Evolutionary conservation across 2,113 vertebrate species (phyloP), one percentile per base, ranked within the genome.

Genomic region (Labrus mixtus): DNA sequence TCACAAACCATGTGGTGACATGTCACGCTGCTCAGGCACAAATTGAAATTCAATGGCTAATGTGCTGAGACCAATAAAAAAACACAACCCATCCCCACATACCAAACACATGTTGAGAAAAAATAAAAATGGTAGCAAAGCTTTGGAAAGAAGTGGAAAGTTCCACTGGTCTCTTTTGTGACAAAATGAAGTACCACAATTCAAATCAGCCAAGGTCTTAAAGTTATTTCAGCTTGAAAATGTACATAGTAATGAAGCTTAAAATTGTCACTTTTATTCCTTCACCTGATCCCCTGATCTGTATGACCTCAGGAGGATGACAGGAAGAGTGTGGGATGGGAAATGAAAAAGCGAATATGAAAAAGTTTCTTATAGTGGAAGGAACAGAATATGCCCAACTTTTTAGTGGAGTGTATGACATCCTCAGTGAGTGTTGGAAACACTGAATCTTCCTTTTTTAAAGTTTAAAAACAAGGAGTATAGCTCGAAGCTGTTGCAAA

Each of bases 11-110:
- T 39, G 39, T 59, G 39, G 19, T 59, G 48, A 51, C 19, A 23
- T 51, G 57, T 41, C 71, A 80, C n/a, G 64, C 74, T 10, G 25
- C 53, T 54, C 15, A 16, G 33, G 53, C 17, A 8, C 45, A 55
- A 68, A 79, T 51, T 61, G 51, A 63, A 80, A 71, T 43, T 23
- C 15, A 7, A 19, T 9, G 33, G 45, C 25, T 68, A 68, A 84
- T 77, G 45, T 57, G 37, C 59, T 23, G 63, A 67, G 50, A n/a
- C 46, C 3, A 7, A 41, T 29, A 51, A 62, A 68, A 73, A 69
- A 16, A 16, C 43, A 48, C 17, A 48, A 16, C 16, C 46, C 15
- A 48, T 15, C 15, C 19, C 15, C 46, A 48, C 17, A 17, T 17
- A 8, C 17, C 16, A 46, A 51, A 8, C 36, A 50, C 20, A 17